Percentiles rank a stretch among this genome's conserved stretches.
These are phyloP conservation scores for Sitta carolinensis DNA, from an alignment of 2,797 vertebrate species.

Conservation along the genomic window DNA sequence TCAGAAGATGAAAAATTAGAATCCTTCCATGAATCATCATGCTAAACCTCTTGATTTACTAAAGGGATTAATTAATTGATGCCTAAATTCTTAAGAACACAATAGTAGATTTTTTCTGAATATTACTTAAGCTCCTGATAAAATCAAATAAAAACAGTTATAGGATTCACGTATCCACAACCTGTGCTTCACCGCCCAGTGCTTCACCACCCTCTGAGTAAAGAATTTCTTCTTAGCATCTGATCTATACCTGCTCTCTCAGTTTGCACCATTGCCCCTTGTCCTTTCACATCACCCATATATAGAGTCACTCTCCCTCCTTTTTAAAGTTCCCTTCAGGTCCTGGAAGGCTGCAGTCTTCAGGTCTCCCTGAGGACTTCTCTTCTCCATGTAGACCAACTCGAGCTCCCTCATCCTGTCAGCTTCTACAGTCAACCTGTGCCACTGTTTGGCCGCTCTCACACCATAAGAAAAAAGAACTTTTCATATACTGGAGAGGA, in stretches of 20 bases:
- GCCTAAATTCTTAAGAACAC: neutral
- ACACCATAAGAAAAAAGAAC: neutral
- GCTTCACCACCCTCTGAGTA: neutral
- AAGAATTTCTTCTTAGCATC: neutral
- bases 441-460: too few relatives aligned
- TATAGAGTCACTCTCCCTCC: neutral
- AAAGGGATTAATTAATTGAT: neutral
- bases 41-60: neutral
- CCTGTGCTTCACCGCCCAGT: neutral
- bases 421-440: neutral
- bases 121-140: neutral
- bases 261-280: neutral
- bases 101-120: neutral
- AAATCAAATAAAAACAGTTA: neutral
- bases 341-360: neutral
- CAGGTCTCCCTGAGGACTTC: neutral
- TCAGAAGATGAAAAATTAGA: neutral
- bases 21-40: neutral
- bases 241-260: neutral
- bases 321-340: too few relatives aligned
- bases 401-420: rapidly evolving
- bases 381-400: neutral
- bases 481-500: neutral
- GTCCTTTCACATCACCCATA: too few relatives aligned
- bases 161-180: neutral